Conservation (phyloP, 2,113 vertebrate species). For the Mugil cephalus region DNA sequence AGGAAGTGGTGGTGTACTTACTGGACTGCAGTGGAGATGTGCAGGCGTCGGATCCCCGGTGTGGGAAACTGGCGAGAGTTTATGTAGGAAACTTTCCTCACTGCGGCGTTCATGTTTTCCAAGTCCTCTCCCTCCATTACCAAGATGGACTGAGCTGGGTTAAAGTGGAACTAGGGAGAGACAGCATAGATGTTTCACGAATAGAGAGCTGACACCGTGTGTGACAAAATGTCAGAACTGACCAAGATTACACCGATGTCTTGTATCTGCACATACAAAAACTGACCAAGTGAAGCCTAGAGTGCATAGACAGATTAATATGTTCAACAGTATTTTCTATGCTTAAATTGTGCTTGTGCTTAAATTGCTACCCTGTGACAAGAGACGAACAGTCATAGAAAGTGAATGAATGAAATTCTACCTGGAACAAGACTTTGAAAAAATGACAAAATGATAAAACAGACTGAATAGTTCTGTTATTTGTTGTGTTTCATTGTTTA, state of each 20-base stretch:
- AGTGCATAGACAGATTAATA: slow-evolving; percentile 2
- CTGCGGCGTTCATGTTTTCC: slow-evolving; percentile 91
- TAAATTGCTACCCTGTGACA: no score
- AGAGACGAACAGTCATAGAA: no score
- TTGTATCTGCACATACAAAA: not conserved
- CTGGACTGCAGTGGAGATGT: slow-evolving; percentile 94
- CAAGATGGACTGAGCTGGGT: slow-evolving; percentile 95
- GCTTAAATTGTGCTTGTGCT: not conserved
- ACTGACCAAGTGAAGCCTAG: not conserved
- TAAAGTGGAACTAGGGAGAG: slow-evolving; percentile 93
- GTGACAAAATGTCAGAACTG: not conserved
- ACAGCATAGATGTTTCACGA: not conserved
- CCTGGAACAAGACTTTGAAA: no score
- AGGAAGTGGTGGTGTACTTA: slow-evolving; percentile 77
- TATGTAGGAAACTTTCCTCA: slow-evolving; percentile 96
- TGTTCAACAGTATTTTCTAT: not conserved
- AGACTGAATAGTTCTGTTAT: not conserved
- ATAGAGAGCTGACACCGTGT: not conserved
- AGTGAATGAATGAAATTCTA: no score
- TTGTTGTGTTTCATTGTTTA: no score
- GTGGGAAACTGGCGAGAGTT: slow-evolving; percentile 97
- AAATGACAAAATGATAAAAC: not conserved
- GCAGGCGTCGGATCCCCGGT: slow-evolving; percentile 88
- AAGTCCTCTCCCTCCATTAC: slow-evolving; percentile 97
- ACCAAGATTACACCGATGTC: not conserved